Conservation (phyloP, 2,113 vertebrate genomes). For the Hystrix cristata region DNA sequence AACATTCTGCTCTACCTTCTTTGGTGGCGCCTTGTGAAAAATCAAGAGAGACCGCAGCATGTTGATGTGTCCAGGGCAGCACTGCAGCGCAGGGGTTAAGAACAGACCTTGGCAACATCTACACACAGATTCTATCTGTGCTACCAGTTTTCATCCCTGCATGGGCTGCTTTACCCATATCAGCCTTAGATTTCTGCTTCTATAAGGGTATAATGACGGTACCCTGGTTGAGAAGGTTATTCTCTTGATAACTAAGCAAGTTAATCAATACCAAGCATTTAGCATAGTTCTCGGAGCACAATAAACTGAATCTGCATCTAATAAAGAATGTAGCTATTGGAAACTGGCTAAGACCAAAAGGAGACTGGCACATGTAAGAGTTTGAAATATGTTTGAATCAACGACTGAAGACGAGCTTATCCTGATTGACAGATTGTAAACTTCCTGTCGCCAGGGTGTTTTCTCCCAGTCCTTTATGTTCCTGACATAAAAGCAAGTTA, state of each 20-base stretch:
- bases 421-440: background rate
- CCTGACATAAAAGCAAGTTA: background rate
- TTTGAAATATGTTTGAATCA: background rate
- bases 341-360: background rate
- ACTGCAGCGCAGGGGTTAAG: background rate
- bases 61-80: background rate
- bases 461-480: background rate
- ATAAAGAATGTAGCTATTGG: background rate
- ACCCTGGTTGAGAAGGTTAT: background rate
- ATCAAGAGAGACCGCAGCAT: background rate
- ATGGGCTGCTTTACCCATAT: background rate
- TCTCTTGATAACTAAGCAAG: background rate
- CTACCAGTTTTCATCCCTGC: no score
- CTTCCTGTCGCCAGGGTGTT: background rate
- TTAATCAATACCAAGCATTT: background rate
- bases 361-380: background rate
- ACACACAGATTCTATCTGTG: background rate
- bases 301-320: background rate
- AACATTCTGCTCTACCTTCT: background rate
- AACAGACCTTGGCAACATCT: background rate
- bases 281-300: background rate
- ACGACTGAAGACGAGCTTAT: background rate
- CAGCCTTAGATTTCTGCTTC: background rate
- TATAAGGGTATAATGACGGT: background rate
- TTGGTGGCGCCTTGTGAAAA: background rate